Conservation (phyloP, 2,797 vertebrate genomes). For the Percopsis omiscomaycus region DNA sequence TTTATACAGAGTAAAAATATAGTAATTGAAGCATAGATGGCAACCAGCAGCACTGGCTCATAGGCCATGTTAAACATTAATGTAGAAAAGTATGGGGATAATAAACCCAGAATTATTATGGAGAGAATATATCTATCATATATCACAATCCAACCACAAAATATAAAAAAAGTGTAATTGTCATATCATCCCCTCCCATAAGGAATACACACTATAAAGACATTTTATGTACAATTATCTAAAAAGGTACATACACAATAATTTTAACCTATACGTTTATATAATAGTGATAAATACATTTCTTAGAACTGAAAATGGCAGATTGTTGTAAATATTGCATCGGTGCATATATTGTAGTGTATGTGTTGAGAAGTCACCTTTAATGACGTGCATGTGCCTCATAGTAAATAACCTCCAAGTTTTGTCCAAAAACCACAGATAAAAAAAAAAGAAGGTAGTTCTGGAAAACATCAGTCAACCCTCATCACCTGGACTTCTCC, state of each 20-base stretch:
- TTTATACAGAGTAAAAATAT: constrained; percentile 82
- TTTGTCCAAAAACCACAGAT: constrained; percentile 33
- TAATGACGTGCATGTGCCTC: constrained; percentile 27
- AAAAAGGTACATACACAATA: constrained; percentile 53
- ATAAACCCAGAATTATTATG: constrained; percentile 60
- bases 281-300: constrained; percentile 73
- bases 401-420: constrained; percentile 34
- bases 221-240: constrained; percentile 68
- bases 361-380: constrained; percentile 44
- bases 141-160: constrained; percentile 69
- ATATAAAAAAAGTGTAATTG: constrained; percentile 70
- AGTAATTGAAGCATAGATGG: constrained; percentile 72
- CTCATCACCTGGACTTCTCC: constrained; percentile 27
- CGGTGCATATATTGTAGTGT: constrained; percentile 73
- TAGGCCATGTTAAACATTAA: constrained; percentile 73
- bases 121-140: constrained; percentile 62
- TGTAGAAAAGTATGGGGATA: constrained; percentile 68
- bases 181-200: constrained; percentile 60
- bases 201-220: constrained; percentile 63
- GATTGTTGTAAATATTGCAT: constrained; percentile 75
- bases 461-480: constrained; percentile 18
- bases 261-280: constrained; percentile 54
- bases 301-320: constrained; percentile 60
- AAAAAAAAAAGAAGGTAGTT: constrained; percentile 5
- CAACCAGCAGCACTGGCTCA: constrained; percentile 63